phyloP scores from a whole-genome alignment of 2,888 invertebrate genomes.

The Heliconius ismenius region DNA sequence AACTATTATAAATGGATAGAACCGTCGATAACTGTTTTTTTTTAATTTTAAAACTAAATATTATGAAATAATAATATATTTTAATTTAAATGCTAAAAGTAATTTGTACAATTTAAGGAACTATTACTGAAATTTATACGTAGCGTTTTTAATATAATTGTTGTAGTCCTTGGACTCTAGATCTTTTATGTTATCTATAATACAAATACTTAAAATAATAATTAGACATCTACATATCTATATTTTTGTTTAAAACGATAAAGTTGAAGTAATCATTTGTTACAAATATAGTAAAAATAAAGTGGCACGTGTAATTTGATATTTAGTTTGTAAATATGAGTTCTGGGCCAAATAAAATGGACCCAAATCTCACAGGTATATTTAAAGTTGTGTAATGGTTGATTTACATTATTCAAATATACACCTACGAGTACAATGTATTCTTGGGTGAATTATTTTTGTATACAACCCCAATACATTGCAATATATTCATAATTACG shows the following conservation, averaged over 20 bases:
- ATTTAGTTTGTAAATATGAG: constrained; percentile 46
- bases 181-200: not conserved
- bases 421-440: constrained; percentile 8
- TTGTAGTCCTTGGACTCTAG: not conserved
- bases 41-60: not conserved
- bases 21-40: not conserved
- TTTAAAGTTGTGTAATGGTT: constrained; percentile 11
- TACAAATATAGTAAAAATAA: constrained; percentile 16
- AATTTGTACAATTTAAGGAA: not conserved
- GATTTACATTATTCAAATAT: constrained; percentile 7
- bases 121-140: not conserved
- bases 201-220: not conserved
- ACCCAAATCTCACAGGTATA: constrained; percentile 67
- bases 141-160: not conserved
- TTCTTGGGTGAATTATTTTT: not conserved
- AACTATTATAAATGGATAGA: not conserved
- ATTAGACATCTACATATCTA: not conserved
- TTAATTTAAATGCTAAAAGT: not conserved
- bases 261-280: constrained; percentile 9
- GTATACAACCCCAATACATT: not conserved
- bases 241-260: constrained; percentile 12
- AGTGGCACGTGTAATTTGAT: constrained; percentile 37
- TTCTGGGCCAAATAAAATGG: constrained; percentile 57
- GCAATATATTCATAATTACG: not conserved
- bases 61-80: too few relatives aligned